Base-by-base conservation (phyloP, 2,888 invertebrate genomes). In the Ophioninae sp. region DNA sequence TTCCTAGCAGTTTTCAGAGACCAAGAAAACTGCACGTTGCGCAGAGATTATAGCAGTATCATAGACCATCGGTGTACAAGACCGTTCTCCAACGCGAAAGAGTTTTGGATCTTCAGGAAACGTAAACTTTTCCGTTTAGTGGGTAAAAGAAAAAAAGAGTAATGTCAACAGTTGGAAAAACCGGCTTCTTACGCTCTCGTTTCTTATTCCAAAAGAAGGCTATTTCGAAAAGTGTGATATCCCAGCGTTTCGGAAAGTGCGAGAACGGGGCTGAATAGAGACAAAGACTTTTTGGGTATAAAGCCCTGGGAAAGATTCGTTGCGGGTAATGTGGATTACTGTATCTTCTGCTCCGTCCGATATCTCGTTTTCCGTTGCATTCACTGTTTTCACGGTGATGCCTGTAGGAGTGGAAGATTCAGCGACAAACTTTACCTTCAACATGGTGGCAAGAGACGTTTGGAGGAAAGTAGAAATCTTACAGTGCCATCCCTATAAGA, bases 201-300 rank as follows among this genome's bases (percentile, higher is more conserved):
- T 63, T 77, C n/a, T 63, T 23, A 64, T 68, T 59, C 73, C 22
- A 3, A 67, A 73, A 73, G 59, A 51, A 82, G 23, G 61, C 78
- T 82, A 74, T 78, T 77, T 22, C 63, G 22, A 56, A 58, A 74
- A 64, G 59, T 82, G 59, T 78, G 74, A 78, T 78, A 41, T 41
- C 61, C 39, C 51, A 39, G 56, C 67, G 58, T 76, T 76, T 56
- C 3, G 30, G 30, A 30, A 30, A 30, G 30, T 30, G 30, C 30
- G n/a, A 20, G 20, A 76, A 64, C 30, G 58, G 20, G 39, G 58
- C 39, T 58, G 64, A n/a, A 72, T 71, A 64, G 77, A 37, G 58
- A 22, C 10, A 44, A 30, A 59, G 59, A 59, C 20, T 58, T 37
- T 22, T 17, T 17, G 51, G 51, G 17, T 17, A 51, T 13, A 51